Evolutionary conservation across 2,797 vertebrate genomes (phyloP), one percentile per base, ranked within the genome.

Genomic region (Acanthiza pusilla): DNA sequence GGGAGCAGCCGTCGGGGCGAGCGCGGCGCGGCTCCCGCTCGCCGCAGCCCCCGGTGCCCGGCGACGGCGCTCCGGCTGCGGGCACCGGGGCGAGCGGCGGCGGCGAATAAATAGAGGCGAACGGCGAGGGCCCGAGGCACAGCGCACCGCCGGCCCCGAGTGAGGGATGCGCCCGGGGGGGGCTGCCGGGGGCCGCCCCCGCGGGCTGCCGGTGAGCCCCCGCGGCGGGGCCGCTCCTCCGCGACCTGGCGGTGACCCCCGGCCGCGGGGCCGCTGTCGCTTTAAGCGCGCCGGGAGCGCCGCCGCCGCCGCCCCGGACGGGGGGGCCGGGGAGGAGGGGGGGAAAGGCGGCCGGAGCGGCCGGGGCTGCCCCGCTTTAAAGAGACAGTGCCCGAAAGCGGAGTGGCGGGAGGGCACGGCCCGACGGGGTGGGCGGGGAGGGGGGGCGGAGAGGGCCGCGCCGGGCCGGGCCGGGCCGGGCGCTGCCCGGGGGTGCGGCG

Each of bases 221-320:
- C 61, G 66, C 73, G 18, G 73, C 61, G 60, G 84, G 90, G 65
- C 78, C 53, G 79, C 68, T 80, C 77, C 98, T 97, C 93, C 97
- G 97, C 98, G 98, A 99, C 98, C 99, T 98, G 98, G 98, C 96
- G 79, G 97, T 99, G 99, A 99, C 99, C 99, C 98, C 97, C 98
- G 97, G 98, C 97, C 85, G 92, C 97, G 97, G 96, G 97, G 97
- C 98, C 98, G 98, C 98, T 98, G 99, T 98, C 98, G 98, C 98
- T 99, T 98, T 98, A 98, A 98, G 86, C 71, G 53, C 81, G 76
- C 70, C 81, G 81, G 75, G 82, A 86, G 82, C 36, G 36, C 36
- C 71, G 70, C 79, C 68, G 65, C 66, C 76, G 78, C 83, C 45
- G 90, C 67, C 85, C 81, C 68, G 81, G 81, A 42, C 36, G 57